Evolutionary conservation across 2,113 vertebrate genomes (phyloP).

Genomic region (Recurvirostra avosetta): DNA sequence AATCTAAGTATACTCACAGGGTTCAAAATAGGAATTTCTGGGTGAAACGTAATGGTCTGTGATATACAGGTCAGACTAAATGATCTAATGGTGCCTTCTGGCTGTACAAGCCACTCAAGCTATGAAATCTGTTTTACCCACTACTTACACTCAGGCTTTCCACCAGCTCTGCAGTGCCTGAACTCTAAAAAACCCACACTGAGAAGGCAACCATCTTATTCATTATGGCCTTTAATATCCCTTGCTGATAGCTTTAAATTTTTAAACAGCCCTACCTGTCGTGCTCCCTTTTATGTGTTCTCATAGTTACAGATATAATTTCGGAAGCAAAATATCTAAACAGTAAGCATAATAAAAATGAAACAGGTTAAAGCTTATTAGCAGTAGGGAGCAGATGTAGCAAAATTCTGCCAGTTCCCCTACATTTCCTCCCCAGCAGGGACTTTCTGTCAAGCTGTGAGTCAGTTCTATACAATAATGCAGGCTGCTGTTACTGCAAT

Average conservation of each 20-base stretch:
- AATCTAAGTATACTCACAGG: background rate
- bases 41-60: conserved; percentile 44
- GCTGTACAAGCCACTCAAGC: conserved; percentile 21
- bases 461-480: conserved; percentile 74
- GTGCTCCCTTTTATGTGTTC: conserved; percentile 70
- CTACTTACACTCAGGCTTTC: background rate
- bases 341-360: conserved; percentile 91
- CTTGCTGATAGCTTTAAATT: conserved; percentile 72
- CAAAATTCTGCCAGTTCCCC: conserved; percentile 88
- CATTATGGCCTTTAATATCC: conserved; percentile 70
- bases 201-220: conserved; percentile 55
- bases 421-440: conserved; percentile 95
- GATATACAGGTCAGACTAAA: conserved; percentile 52
- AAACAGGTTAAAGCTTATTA: conserved; percentile 89
- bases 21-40: conserved; percentile 3
- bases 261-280: conserved; percentile 71
- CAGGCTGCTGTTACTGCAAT: conserved; percentile 78
- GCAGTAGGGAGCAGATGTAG: conserved; percentile 91
- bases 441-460: conserved; percentile 82
- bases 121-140: conserved; percentile 19
- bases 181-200: conserved; percentile 45
- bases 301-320: conserved; percentile 76
- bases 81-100: conserved; percentile 43
- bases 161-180: conserved; percentile 23
- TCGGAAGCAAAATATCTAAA: conserved; percentile 87